Conservation (phyloP, 2,797 vertebrate species). For the Trematomus bernacchii region DNA sequence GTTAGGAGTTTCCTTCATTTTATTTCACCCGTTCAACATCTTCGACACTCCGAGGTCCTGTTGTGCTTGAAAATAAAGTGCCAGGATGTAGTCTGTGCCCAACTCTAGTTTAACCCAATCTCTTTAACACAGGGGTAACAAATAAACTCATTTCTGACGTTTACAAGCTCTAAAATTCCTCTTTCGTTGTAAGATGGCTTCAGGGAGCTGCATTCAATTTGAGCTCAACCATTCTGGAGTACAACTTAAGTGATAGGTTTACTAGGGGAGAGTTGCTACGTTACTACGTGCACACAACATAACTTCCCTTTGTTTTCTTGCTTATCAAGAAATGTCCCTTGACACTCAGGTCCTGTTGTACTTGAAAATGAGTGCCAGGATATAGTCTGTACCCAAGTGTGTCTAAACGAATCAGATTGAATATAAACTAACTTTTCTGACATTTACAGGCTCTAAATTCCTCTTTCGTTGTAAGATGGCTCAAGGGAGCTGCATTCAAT, state of each 20-base stretch:
- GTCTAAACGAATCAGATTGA: too few relatives aligned
- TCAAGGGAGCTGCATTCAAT: constrained; percentile 19
- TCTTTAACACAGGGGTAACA: neutral
- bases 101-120: neutral
- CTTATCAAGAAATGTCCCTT: neutral
- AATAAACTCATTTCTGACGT: too few relatives aligned
- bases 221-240: constrained; percentile 1
- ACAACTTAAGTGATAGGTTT: constrained; percentile 21
- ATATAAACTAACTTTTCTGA: too few relatives aligned
- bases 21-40: neutral
- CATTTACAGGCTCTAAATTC: neutral
- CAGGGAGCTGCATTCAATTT: constrained; percentile 20
- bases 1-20: neutral
- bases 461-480: constrained; percentile 26
- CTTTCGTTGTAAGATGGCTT: constrained; percentile 19
- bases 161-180: neutral
- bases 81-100: too few relatives aligned
- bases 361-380: too few relatives aligned
- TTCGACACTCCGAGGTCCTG: neutral
- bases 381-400: too few relatives aligned
- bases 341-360: neutral
- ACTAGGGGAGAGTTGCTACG: constrained; percentile 13
- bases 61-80: too few relatives aligned
- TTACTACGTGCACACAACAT: too few relatives aligned
- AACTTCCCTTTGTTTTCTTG: neutral